These are phyloP conservation scores for Dermatemys mawii DNA, from an alignment of 2,113 vertebrate species.

Conservation along the genomic window DNA sequence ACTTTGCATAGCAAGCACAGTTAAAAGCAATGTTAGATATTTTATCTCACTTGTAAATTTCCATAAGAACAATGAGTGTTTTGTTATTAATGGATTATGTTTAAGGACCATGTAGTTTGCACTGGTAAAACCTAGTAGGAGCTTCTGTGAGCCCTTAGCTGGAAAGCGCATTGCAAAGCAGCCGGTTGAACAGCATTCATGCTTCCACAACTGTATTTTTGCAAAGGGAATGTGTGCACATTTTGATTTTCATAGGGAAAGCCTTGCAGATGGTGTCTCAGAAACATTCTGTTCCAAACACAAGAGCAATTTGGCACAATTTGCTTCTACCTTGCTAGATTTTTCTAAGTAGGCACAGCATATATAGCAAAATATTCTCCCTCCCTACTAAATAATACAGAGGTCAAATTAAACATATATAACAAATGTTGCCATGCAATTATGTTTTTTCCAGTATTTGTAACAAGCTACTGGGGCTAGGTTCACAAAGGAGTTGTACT, in stretches of 20 bases:
- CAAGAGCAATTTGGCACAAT: constrained; percentile 10
- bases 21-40: background rate
- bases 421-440: background rate
- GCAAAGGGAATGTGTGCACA: background rate
- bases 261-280: background rate
- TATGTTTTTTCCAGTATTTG: background rate
- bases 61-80: accelerated
- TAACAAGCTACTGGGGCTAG: background rate
- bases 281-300: background rate
- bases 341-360: background rate
- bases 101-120: background rate
- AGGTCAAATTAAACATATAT: background rate
- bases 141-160: background rate
- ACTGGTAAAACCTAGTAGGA: background rate
- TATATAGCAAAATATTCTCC: background rate
- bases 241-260: background rate
- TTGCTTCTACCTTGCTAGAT: background rate
- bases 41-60: background rate
- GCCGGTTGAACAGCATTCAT: background rate
- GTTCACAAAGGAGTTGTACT: background rate
- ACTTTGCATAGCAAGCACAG: background rate
- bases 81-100: background rate
- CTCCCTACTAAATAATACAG: background rate
- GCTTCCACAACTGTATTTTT: background rate
- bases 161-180: background rate